A percentile compares a stretch with the other conserved stretches of the same genome.
Conservation (phyloP, 2,797 vertebrate genomes). For the Knipowitschia caucasica region DNA sequence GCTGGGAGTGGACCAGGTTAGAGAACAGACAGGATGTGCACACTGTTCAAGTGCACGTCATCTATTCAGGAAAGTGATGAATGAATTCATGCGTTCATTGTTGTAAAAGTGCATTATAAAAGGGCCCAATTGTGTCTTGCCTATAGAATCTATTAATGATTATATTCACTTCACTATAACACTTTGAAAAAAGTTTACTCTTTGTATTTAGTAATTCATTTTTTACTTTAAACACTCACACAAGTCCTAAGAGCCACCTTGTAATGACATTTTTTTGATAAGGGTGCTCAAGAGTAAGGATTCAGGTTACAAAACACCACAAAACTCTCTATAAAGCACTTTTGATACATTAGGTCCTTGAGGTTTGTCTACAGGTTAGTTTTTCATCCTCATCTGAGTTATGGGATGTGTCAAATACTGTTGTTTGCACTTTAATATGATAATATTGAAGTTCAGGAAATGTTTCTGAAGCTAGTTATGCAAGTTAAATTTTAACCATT, state of each 20-base stretch:
- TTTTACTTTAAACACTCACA: neutral
- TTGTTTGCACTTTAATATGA: neutral
- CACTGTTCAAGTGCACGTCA: neutral
- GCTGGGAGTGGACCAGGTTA: conserved; percentile 13
- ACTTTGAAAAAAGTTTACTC: neutral
- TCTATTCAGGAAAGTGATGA: conserved; percentile 1
- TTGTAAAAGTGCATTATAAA: neutral
- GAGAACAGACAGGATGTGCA: neutral
- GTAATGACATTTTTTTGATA: too few species aligned
- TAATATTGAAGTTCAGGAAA: neutral
- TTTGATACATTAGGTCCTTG: too few species aligned
- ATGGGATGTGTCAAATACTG: too few species aligned
- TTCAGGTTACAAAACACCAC: too few species aligned
- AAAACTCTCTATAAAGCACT: too few species aligned
- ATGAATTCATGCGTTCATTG: neutral
- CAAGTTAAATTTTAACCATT: conserved; percentile 1
- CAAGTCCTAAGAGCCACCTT: too few species aligned
- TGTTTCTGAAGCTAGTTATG: neutral
- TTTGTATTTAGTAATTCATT: neutral
- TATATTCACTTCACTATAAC: neutral
- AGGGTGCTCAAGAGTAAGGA: too few species aligned
- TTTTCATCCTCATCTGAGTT: too few species aligned
- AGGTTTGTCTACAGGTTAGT: too few species aligned
- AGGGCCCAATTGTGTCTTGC: neutral
- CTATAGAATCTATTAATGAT: conserved; percentile 3